phyloP scores from a whole-genome alignment of 2,113 vertebrate species.

The Pithys albifrons region DNA sequence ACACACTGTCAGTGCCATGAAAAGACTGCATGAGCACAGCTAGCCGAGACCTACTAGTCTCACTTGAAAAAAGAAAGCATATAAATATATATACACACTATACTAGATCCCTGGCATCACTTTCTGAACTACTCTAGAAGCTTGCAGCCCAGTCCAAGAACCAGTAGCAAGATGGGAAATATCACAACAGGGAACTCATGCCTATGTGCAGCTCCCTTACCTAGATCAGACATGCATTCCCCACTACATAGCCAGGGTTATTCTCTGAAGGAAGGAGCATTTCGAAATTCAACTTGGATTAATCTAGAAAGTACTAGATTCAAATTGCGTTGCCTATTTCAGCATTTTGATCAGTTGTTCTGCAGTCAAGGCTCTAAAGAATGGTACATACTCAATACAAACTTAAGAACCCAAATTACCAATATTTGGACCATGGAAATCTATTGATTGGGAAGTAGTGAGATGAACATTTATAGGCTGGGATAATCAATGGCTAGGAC shows the following conservation, averaged over 20 bases:
- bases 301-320: background rate
- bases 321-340: background rate
- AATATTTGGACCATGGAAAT: background rate
- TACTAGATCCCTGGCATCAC: background rate
- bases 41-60: background rate
- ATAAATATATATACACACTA: background rate
- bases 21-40: background rate
- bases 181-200: background rate
- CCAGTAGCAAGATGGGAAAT: background rate
- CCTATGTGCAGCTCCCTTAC: background rate
- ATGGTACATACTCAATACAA: background rate
- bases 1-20: background rate
- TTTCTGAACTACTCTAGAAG: background rate
- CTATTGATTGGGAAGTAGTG: background rate
- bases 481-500: background rate
- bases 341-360: background rate
- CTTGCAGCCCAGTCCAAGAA: background rate
- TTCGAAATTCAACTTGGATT: background rate
- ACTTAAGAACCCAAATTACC: background rate
- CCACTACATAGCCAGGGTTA: background rate
- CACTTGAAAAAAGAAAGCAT: background rate
- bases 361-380: background rate
- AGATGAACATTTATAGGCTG: background rate
- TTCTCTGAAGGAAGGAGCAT: background rate
- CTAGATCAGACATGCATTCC: background rate